Conservation (phyloP, 2,113 vertebrate genomes). For the Halichoerus grypus region DNA sequence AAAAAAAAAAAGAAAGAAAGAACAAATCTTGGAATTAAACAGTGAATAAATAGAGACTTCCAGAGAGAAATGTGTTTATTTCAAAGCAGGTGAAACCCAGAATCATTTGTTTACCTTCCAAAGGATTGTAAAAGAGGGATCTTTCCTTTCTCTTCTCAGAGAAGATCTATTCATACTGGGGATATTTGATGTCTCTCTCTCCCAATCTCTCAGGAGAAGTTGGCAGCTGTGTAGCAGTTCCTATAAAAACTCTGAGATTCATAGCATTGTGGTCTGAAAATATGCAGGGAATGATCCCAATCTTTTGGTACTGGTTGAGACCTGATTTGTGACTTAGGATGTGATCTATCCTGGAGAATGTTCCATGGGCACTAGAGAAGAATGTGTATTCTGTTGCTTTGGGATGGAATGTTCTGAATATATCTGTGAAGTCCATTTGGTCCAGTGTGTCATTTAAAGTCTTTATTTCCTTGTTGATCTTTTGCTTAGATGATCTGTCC, state of each 20-base stretch:
- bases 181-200: neutral
- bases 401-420: too few species aligned
- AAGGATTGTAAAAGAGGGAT: neutral
- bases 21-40: neutral
- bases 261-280: neutral
- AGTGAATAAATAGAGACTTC: neutral
- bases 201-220: neutral
- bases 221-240: neutral
- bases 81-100: neutral
- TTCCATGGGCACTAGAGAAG: too few species aligned
- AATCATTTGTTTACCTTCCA: neutral
- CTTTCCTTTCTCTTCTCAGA: neutral
- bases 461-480: too few species aligned
- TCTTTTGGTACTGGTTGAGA: too few species aligned
- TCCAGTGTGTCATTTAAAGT: too few species aligned
- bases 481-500: too few species aligned
- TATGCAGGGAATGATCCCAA: too few species aligned
- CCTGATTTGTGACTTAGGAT: too few species aligned
- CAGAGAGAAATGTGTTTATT: neutral
- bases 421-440: too few species aligned
- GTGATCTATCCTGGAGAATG: too few species aligned
- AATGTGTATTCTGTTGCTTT: too few species aligned
- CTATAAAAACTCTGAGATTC: neutral
- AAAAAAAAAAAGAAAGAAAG: neutral
- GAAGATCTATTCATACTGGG: neutral